Evolutionary conservation across 2,113 vertebrate species (phyloP).

Genomic region (Oophaga pumilio): DNA sequence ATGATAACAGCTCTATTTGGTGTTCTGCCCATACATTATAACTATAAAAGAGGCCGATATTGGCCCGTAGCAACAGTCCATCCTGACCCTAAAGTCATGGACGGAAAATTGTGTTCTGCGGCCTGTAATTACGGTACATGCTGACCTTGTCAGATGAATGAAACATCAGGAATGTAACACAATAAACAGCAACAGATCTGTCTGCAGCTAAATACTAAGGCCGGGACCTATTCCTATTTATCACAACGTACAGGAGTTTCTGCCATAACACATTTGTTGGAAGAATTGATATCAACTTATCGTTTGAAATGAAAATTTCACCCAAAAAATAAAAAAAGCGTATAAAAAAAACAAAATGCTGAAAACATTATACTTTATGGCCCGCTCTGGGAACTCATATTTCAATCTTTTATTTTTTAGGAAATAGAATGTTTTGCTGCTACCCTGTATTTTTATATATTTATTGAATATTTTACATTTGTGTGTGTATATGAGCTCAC

Average conservation of each 20-base stretch:
- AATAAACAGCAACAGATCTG: conserved; percentile 1
- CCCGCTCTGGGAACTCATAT: no score
- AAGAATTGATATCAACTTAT: background rate
- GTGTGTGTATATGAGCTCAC: no score
- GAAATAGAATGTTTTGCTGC: no score
- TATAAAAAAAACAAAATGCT: no score
- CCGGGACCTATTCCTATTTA: background rate
- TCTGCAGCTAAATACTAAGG: background rate
- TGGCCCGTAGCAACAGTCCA: background rate
- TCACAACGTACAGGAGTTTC: background rate
- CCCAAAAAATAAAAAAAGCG: background rate
- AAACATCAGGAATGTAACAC: background rate
- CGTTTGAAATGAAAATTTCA: background rate
- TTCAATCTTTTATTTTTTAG: no score
- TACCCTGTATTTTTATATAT: no score
- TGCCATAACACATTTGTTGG: background rate
- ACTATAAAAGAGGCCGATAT: background rate
- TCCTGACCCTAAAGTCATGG: background rate
- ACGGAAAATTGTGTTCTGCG: background rate
- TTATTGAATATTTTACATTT: no score
- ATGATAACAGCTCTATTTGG: background rate
- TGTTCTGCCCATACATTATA: background rate
- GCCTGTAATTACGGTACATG: background rate
- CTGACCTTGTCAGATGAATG: conserved; percentile 16
- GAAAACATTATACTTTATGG: no score